phyloP scores from a whole-genome alignment of 35 echinoderm and acorn worm genomes.

The Stichopus chloronotus region DNA sequence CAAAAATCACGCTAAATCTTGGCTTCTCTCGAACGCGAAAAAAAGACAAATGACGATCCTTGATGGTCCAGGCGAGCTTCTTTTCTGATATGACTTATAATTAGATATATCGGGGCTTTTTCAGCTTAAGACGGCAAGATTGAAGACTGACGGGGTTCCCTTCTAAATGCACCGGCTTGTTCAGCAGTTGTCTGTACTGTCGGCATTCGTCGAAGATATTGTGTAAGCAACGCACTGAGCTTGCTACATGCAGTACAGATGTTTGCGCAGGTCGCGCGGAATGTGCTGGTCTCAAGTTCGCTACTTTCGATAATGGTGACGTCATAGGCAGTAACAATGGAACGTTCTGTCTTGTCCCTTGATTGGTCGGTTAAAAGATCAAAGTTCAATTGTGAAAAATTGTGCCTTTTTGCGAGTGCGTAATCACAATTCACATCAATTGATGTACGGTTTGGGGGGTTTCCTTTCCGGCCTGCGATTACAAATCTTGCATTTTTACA shows the following conservation, averaged over 20 bases:
- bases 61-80: not conserved
- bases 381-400: not conserved
- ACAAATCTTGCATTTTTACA: too few species aligned
- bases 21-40: not conserved
- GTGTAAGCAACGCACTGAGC: not conserved
- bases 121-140: too few species aligned
- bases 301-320: not conserved
- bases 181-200: too few species aligned
- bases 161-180: not conserved
- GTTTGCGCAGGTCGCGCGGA: not conserved
- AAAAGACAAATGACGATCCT: not conserved
- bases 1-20: too few species aligned
- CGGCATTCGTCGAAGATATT: too few species aligned
- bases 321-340: conserved; percentile 1
- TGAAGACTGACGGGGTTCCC: not conserved
- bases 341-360: not conserved
- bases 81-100: not conserved
- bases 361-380: conserved; percentile 10
- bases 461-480: too few species aligned
- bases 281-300: not conserved
- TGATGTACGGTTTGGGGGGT: too few species aligned
- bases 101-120: too few species aligned
- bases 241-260: not conserved
- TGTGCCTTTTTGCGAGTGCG: not conserved
- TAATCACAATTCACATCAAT: too few species aligned